Evolutionary conservation across 1,140 invertebrate genomes (phyloP), one percentile per base, ranked within the genome.

Genomic region (Drusus annulatus): DNA sequence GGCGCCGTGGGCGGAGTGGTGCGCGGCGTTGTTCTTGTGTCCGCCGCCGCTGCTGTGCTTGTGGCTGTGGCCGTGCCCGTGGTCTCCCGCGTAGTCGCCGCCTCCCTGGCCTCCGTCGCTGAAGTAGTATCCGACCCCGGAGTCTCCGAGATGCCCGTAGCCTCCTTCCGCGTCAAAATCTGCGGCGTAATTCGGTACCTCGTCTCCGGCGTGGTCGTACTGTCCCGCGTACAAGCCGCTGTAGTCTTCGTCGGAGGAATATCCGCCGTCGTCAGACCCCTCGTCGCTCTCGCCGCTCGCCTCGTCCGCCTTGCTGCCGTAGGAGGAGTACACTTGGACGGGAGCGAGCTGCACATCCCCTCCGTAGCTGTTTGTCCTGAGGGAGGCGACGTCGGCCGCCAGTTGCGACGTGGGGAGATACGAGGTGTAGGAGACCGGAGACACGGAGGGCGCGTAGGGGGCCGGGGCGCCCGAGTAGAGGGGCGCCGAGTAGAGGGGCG

Each of bases 401-500:
- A 79, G 56, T 58, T 79, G 63, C 3, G 65, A 10, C 3, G 78
- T 19, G 13, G 78, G 78, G 13, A 71, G 19, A 16, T 79, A 79
- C 0, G 21, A 31, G 23, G 10, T 62, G 62, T 80, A 74, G 6
- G 60, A 54, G 19, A 58, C 23, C 17, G 65, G 58, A 1, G 19
- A 31, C 15, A 45, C 36, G 78, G 78, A 10, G 16, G 65, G 36
- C 16, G 68, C 60, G 63, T 77, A 60, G 25, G 10, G 63, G 15
- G 65, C 77, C 2, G 36, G 51, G 15, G 52, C n/a, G n/a, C n/a
- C n/a, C n/a, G n/a, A n/a, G n/a, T 87, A 85, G 15, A 90, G 84
- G 31, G 89, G 87, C 77, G 88, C 85, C 75, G 89, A n/a, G n/a
- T n/a, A n/a, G 88, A 63, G 85, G 87, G 23, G 88, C 88, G n/a